Base-by-base conservation (phyloP, 2,888 invertebrate species). In the Tortrix viridana region DNA sequence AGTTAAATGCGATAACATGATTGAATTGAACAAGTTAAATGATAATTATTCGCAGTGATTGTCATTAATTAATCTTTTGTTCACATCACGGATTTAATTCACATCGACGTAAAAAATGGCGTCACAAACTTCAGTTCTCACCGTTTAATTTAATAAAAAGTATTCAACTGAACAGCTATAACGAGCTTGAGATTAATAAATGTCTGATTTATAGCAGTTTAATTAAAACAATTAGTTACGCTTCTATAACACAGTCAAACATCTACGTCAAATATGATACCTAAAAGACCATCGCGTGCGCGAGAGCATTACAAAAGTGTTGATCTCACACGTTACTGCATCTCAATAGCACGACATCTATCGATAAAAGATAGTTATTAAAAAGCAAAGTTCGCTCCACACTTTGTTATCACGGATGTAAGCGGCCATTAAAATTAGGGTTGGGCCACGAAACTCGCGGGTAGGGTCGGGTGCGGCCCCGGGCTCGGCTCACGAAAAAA, bases 401-500 rank as follows among this genome's bases (percentile, higher is more conserved):
- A 84, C 80, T 86, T 77, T 74, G 76, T 74, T 81, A 85, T 74
- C 88, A 26, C 88, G 89, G 90, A 91, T 88, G 85, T 89, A 75
- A 87, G 91, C 91, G 88, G 92, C 92, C 92, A 92, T 92, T 92
- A 92, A 91, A 92, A 89, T 92, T 92, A 91, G 92, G 92, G 92
- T 87, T 91, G 92, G 91, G 91, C 90, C 82, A 85, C 84, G 79
- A 81, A 81, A 76, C 83, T 71, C 80, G 80, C 76, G 84, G 80
- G 86, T 89, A 89, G 89, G 89, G 92, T 84, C 84, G 88, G 88
- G 87, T 88, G 75, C 86, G 84, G 85, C 87, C 86, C 77, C 74
- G 79, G 74, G 79, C 79, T 71, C 81, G 74, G 72, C 69, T 75
- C 71, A 70, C 69, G 71, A 70, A 79, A 76, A 79, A 84, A 85